Percentiles rank a stretch among this genome's conserved stretches.
phyloP scores from a whole-genome alignment of 2,888 invertebrate genomes.

The Hetaerina titia region DNA sequence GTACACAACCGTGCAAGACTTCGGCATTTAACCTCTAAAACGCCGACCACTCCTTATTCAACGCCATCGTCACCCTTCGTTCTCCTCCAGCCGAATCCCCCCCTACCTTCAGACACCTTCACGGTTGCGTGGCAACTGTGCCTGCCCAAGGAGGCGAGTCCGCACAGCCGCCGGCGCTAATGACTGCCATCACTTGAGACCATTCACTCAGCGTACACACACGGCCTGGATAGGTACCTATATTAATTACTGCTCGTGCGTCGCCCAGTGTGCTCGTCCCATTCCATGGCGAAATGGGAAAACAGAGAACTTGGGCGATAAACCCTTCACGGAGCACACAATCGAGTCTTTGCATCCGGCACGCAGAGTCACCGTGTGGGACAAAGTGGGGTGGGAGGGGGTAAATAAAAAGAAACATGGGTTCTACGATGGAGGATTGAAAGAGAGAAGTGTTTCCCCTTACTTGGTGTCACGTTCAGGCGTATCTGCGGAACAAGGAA shows the following conservation, averaged over 20 bases:
- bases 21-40: neutral
- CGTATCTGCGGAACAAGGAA: neutral
- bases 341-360: slow-evolving; percentile 43
- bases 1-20: neutral
- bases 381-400: neutral
- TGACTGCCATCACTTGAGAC: slow-evolving; percentile 36
- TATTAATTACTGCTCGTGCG: neutral
- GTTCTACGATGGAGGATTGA: neutral
- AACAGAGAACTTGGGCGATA: neutral
- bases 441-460: neutral
- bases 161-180: slow-evolving; percentile 28
- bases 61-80: slow-evolving; percentile 2
- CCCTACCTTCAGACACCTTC: neutral
- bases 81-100: neutral
- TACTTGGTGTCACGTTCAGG: neutral
- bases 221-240: neutral
- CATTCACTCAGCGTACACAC: slow-evolving; percentile 1
- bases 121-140: neutral
- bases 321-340: slow-evolving; percentile 20
- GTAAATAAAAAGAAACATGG: neutral
- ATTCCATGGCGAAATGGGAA: neutral
- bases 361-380: neutral
- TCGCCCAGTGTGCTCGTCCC: neutral
- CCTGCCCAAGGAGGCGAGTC: neutral
- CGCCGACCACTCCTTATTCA: neutral